Percentiles rank a stretch among this genome's conserved stretches.
phyloP scores from a whole-genome alignment of 2,113 vertebrate genomes.

The Isurus oxyrinchus region DNA sequence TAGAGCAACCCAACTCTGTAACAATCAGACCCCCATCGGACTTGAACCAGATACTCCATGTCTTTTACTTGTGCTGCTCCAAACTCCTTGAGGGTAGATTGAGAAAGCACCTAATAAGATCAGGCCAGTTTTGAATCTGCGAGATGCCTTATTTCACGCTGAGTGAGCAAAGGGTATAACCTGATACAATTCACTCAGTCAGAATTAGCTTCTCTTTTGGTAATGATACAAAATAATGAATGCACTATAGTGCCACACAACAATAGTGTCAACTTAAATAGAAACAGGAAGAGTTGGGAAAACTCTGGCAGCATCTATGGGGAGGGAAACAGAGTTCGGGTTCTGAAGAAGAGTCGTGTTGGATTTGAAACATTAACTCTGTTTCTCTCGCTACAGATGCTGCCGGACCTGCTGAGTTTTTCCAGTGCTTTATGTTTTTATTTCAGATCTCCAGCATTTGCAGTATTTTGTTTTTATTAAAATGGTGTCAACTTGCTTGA shows the following conservation, averaged over 20 bases:
- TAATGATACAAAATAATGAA: not conserved
- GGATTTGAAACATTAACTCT: no score
- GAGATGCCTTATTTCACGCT: not conserved
- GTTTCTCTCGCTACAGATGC: no score
- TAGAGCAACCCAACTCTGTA: not conserved
- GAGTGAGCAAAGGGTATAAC: not conserved
- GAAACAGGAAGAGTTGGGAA: no score
- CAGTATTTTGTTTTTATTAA: no score
- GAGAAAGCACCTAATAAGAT: not conserved
- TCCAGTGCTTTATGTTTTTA: no score
- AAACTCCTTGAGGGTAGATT: not conserved
- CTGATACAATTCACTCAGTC: not conserved
- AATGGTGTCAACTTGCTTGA: no score
- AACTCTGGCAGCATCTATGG: no score
- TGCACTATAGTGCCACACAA: not conserved
- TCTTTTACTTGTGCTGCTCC: not conserved
- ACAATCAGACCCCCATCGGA: not conserved
- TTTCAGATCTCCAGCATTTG: no score
- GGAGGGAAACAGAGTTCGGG: no score
- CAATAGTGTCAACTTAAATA: not conserved
- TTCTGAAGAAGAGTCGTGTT: no score
- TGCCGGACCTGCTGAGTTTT: no score
- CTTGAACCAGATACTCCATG: not conserved
- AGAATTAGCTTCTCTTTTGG: not conserved
- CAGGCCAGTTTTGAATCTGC: not conserved